These are phyloP conservation scores for Synergus laeviventris DNA, from an alignment of 2,888 invertebrate species.

Conservation along the genomic window DNA sequence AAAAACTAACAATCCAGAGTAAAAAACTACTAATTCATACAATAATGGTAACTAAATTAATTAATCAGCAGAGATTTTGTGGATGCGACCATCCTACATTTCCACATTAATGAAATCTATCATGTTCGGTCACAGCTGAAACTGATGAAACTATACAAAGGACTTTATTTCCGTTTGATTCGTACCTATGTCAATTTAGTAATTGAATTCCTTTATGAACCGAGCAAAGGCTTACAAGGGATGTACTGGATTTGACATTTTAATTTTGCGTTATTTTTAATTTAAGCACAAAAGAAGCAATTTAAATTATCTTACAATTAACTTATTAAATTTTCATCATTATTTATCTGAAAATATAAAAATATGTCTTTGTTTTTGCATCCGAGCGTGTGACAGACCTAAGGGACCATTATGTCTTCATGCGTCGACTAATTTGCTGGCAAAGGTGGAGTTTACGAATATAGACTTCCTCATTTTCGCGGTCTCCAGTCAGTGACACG, in stretches of 20 bases:
- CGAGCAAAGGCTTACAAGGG: not conserved
- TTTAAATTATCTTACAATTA: not conserved
- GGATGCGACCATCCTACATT: slow-evolving; percentile 13
- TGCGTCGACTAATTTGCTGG: not conserved
- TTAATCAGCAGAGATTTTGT: not conserved
- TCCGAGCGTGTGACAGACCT: not conserved
- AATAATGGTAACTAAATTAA: no score
- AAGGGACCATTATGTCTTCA: not conserved
- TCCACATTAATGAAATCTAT: slow-evolving; percentile 25
- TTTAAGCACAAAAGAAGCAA: not conserved
- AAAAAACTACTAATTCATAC: no score
- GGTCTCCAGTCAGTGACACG: slow-evolving; percentile 15
- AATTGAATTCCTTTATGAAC: not conserved
- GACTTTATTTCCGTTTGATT: not conserved
- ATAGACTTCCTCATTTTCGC: slow-evolving; percentile 12
- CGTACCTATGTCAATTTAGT: not conserved
- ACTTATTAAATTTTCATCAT: not conserved
- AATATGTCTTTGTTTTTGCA: not conserved
- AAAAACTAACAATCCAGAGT: no score
- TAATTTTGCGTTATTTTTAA: not conserved
- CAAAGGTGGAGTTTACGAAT: not conserved
- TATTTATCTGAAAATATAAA: not conserved
- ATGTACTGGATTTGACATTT: no score
- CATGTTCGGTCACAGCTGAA: slow-evolving; percentile 24
- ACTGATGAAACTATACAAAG: slow-evolving; percentile 1